These are phyloP conservation scores for Meloidogyne hapla DNA, from an alignment of 1,140 invertebrate genomes.

Conservation along the genomic window DNA sequence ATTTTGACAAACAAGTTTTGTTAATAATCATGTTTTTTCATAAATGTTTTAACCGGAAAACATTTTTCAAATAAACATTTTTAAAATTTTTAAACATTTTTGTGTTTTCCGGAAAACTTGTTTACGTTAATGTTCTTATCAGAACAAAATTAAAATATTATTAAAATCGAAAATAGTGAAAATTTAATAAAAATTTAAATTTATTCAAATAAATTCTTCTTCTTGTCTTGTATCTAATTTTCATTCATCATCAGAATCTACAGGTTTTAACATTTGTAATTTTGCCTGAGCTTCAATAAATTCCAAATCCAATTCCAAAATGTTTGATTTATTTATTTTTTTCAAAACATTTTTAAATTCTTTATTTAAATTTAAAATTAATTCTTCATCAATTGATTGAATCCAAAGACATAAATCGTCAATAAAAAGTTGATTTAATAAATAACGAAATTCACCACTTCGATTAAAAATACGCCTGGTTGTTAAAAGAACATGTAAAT, in stretches of 20 bases:
- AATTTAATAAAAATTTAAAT: too few species aligned
- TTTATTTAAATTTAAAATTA: conserved; percentile 64
- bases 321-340: conserved; percentile 1
- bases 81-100: too few species aligned
- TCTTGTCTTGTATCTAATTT: background rate
- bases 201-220: too few species aligned
- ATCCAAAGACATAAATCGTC: conserved; percentile 84
- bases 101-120: too few species aligned
- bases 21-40: too few species aligned
- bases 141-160: too few species aligned
- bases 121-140: too few species aligned
- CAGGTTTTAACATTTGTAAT: conserved; percentile 11
- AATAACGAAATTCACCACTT: conserved; percentile 74
- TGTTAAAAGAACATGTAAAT: conserved; percentile 77
- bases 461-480: conserved; percentile 74
- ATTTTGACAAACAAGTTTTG: too few species aligned
- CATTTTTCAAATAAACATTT: too few species aligned
- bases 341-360: conserved; percentile 58
- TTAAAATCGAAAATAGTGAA: too few species aligned
- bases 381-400: conserved; percentile 70
- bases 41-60: too few species aligned
- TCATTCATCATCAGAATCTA: conserved; percentile 22
- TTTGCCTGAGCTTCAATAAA: conserved; percentile 18
- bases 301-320: conserved; percentile 28
- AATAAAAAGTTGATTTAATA: conserved; percentile 83